These are phyloP conservation scores for Drosophila peninsularis DNA, from an alignment of 2,888 invertebrate species.

Conservation along the genomic window DNA sequence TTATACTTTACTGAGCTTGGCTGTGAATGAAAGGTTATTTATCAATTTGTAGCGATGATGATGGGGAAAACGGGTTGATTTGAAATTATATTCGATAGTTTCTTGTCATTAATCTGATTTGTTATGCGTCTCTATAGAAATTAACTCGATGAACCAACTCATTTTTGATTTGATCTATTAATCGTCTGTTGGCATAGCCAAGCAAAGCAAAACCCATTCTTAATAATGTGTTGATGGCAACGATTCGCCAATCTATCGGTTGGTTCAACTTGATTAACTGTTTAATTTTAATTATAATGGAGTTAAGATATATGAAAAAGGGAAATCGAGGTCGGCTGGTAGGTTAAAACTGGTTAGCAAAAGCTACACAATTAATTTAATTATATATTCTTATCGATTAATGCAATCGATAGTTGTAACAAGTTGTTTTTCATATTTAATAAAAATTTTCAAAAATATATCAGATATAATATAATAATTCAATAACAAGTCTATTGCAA, in stretches of 20 bases:
- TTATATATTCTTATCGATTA: not conserved
- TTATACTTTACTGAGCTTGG: conserved; percentile 35
- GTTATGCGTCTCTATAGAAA: conserved; percentile 36
- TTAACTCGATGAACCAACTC: conserved; percentile 9
- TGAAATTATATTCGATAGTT: conserved; percentile 40
- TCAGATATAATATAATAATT: not conserved
- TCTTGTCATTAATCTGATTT: conserved; percentile 58
- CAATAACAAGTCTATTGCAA: too few relatives aligned
- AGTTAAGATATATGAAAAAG: not conserved
- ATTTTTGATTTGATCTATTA: conserved; percentile 13
- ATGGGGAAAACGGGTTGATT: conserved; percentile 1
- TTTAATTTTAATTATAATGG: conserved; percentile 32
- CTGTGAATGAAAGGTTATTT: conserved; percentile 4
- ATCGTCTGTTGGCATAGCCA: not conserved
- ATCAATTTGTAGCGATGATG: conserved; percentile 3
- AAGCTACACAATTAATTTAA: not conserved
- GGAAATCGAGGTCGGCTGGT: not conserved
- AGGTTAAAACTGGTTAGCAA: not conserved
- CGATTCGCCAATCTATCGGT: conserved; percentile 25
- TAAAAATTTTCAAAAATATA: not conserved
- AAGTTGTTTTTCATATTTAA: not conserved
- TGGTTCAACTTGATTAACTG: conserved; percentile 31
- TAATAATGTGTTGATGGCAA: conserved; percentile 53
- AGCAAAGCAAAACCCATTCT: not conserved
- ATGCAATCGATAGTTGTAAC: not conserved